Evolutionary conservation across 2,888 invertebrate species (phyloP), one percentile per base, ranked within the genome.

Genomic region (Carabus problematicus): DNA sequence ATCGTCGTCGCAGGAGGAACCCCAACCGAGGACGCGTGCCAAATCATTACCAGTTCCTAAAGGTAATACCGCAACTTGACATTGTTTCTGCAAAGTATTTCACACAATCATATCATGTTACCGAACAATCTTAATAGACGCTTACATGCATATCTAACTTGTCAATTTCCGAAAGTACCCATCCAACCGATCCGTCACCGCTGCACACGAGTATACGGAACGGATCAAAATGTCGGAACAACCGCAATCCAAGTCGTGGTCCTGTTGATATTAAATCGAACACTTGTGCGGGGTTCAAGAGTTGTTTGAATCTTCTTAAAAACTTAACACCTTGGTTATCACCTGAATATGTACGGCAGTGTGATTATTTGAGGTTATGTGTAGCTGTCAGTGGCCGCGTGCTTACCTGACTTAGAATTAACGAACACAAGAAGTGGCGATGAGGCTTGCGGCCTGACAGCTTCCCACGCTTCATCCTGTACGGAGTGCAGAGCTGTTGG

Each of bases 251-350:
- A 76, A 89, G 88, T 83, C 96, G 90, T 54, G 96, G 93, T 6
- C 94, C 93, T 42, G 91, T 91, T 73, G 91, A 92, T 81, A 96
- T 95, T 78, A 98, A 89, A 85, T 98, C 98, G 82, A 97, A 98
- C 71, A 98, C 97, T 85, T 98, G 98, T 70, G 97, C 96, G 11
- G 98, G 98, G 84, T 98, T 98, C 70, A 98, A 85, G 68, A 98
- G 87, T 82, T 97, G 97, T 81, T 94, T 95, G 84, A 98, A 97
- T 73, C 96, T 89, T 64, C 97, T 87, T 73, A 98, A 87, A 85
- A 98, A 97, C 83, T 97, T 95, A 41, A 97, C 91, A 72, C 98
- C 98, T 82, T 98, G 98, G 85, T 97, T 97, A 86, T 98, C 98
- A 76, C 98, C 96, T 88, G 59, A n/a, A 29, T 6, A 29, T 29